Evolutionary conservation across 1,140 invertebrate genomes (phyloP), one percentile per base, ranked within the genome.

Genomic region (Penaeus vannamei): DNA sequence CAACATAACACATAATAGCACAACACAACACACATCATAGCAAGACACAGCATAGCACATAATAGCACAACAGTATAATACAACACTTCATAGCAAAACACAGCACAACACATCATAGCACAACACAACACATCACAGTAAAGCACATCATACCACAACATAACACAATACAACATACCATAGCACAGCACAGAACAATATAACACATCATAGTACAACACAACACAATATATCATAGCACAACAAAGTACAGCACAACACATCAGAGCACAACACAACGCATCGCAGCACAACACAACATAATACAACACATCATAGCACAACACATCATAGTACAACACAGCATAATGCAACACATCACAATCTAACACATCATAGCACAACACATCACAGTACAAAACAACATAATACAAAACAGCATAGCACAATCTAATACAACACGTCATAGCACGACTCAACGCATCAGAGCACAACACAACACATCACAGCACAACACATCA

Each of bases 401-500:
- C 79, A 81, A 17, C 79, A 81, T 36, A 81, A 36, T 5, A 81
- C n/a, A 79, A 79, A 5, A 79, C 76, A n/a, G 36, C 76, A 79
- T n/a, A 79, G 76, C 76, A 79, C 76, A 79, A 36, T 19, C 17
- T 36, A 81, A 36, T 46, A 82, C 80, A 82, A n/a, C 80, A 82
- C 80, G n/a, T 19, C 80, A 82, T 22, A 60, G n/a, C 80, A 82
- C 46, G n/a, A 14, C 79, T 42, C 79, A 81, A 19, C 79, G 46
- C 79, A 81, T 5, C 79, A 81, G 36, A 81, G 19, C 4, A 81
- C n/a, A 79, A 79, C 76, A 79, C 76, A n/a, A 29, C 76, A 79
- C 76, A 79, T 5, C 76, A 79, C 76, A 79, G n/a, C 32, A 81
- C 79, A 81, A 36, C 80, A 82, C 80, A 82, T n/a, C 80, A 82